phyloP scores from a whole-genome alignment of 2,113 vertebrate species.

The Nerophis ophidion region DNA sequence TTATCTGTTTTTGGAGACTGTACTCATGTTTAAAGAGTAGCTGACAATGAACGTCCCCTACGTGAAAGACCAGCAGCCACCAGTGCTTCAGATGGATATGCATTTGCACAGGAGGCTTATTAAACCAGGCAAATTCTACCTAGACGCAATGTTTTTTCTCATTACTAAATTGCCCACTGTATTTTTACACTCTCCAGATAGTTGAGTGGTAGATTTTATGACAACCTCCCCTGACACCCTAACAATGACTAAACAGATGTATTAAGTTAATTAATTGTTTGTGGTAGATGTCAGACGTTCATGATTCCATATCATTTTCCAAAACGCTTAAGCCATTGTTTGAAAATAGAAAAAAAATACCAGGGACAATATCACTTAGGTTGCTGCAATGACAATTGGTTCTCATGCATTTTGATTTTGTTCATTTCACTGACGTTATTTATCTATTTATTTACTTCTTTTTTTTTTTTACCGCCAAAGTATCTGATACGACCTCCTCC shows the following conservation, averaged over 20 bases:
- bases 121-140: too few species aligned
- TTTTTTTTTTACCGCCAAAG: slow-evolving; percentile 49
- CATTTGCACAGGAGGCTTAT: too few species aligned
- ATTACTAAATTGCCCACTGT: too few species aligned
- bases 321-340: slow-evolving; percentile 13
- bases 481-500: slow-evolving; percentile 67
- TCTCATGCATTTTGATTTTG: slow-evolving; percentile 70
- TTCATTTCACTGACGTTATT: slow-evolving; percentile 60
- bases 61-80: too few species aligned
- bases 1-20: too few species aligned
- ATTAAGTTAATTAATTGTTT: background rate
- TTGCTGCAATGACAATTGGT: slow-evolving; percentile 42
- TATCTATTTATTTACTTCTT: slow-evolving; percentile 29
- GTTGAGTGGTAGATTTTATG: background rate
- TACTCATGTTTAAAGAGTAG: too few species aligned
- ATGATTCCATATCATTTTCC: slow-evolving; percentile 9
- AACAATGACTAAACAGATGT: background rate
- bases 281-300: background rate
- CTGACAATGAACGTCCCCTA: too few species aligned
- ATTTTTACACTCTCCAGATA: too few species aligned
- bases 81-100: too few species aligned
- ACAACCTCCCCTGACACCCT: too few species aligned
- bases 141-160: too few species aligned
- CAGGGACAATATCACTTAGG: slow-evolving; percentile 16
- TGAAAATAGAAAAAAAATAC: slow-evolving; percentile 14